A percentile compares a stretch with the other conserved stretches of the same genome.
Evolutionary conservation across 2,888 invertebrate genomes (phyloP).

Genomic region (Sinodicranocentrus sp.): DNA sequence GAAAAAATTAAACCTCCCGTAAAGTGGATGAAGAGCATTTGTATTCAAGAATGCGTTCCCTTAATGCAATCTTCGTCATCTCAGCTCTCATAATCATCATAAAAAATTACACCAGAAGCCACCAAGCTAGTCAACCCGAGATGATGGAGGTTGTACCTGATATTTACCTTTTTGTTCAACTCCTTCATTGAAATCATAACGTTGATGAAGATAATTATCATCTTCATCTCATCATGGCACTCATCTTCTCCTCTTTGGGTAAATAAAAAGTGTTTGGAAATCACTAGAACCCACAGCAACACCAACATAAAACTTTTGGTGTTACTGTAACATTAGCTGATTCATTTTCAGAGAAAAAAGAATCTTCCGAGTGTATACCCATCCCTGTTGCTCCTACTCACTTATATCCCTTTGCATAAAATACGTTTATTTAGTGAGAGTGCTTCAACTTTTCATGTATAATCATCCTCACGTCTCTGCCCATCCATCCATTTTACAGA

Average conservation of each 20-base stretch:
- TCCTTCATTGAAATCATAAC: constrained; percentile 64
- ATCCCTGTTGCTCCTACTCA: too few species aligned
- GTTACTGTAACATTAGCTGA: constrained; percentile 54
- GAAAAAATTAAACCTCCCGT: neutral
- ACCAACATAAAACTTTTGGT: constrained; percentile 52
- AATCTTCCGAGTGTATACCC: too few species aligned
- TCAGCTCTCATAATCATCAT: constrained; percentile 40
- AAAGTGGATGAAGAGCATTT: constrained; percentile 44
- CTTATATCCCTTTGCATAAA: constrained; percentile 31
- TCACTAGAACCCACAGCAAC: constrained; percentile 60
- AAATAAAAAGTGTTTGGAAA: constrained; percentile 68
- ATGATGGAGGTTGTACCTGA: constrained; percentile 6
- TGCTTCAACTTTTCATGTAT: constrained; percentile 49
- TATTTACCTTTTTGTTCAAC: constrained; percentile 41
- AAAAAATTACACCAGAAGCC: constrained; percentile 67
- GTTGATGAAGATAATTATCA: constrained; percentile 68
- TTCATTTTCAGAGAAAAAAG: constrained; percentile 43
- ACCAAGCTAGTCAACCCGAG: constrained; percentile 51
- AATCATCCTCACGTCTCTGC: constrained; percentile 62
- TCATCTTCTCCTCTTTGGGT: constrained; percentile 59
- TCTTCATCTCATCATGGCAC: constrained; percentile 67
- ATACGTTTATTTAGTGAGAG: too few species aligned
- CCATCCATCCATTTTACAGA: constrained; percentile 52
- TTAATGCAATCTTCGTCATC: constrained; percentile 47
- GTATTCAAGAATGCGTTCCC: constrained; percentile 46